Conservation (phyloP, 2,113 vertebrate genomes). For the Corythoichthys haematopterus region DNA sequence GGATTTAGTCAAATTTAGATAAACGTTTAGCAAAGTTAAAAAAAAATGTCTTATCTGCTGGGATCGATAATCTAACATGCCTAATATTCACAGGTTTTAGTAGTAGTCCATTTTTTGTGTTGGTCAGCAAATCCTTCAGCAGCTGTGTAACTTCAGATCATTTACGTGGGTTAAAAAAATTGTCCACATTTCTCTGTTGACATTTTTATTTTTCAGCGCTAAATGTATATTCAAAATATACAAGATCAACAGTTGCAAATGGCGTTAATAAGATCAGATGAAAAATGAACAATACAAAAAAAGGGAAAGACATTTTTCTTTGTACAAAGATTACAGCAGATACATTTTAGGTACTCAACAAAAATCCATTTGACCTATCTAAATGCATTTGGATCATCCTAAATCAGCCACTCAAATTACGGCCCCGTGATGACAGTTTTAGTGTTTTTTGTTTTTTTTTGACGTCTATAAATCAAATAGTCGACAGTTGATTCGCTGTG, state of each 20-base stretch:
- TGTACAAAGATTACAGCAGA: conserved; percentile 63
- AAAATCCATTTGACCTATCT: conserved; percentile 25
- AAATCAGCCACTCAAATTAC: conserved; percentile 3
- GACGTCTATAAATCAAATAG: neutral
- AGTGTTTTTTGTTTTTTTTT: neutral
- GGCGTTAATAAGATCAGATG: conserved; percentile 19
- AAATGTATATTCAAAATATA: conserved; percentile 43
- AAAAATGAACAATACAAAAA: conserved; percentile 59
- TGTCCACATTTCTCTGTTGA: neutral
- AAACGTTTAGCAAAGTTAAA: too few relatives aligned
- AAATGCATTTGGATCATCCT: conserved; percentile 40
- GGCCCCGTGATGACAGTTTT: neutral
- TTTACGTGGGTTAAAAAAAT: conserved; percentile 49
- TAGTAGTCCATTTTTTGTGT: neutral
- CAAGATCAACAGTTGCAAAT: conserved; percentile 23
- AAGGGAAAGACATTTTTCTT: conserved; percentile 35
- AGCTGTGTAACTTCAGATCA: conserved; percentile 53
- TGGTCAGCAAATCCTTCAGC: conserved; percentile 4
- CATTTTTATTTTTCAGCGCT: conserved; percentile 41
- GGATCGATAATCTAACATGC: neutral
- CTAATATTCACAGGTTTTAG: neutral
- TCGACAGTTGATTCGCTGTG: neutral
- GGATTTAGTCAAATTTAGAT: too few relatives aligned
- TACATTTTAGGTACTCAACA: conserved; percentile 29
- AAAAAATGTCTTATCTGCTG: neutral